Conservation (phyloP, 2,888 invertebrate species). For the Dione vanillae region DNA sequence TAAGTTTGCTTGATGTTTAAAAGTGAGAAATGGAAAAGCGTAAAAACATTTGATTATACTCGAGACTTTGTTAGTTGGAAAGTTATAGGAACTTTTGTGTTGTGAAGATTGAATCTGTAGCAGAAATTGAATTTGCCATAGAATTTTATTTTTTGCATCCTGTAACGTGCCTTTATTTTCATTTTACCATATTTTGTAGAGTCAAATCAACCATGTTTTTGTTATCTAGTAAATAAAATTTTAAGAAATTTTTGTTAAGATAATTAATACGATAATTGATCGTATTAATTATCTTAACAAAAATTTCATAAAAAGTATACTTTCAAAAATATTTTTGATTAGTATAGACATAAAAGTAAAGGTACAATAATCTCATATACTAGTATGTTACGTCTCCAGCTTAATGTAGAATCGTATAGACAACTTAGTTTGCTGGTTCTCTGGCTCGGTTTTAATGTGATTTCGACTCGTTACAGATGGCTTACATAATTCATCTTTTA, state of each 20-base stretch:
- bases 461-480: no score
- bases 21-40: background rate
- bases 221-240: no score
- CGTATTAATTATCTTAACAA: background rate
- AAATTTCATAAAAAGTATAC: background rate
- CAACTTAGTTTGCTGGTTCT: no score
- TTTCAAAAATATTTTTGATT: no score
- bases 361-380: no score
- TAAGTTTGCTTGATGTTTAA: background rate
- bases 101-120: background rate
- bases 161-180: background rate
- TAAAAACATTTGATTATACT: background rate
- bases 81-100: background rate
- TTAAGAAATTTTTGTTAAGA: no score
- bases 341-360: no score
- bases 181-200: background rate
- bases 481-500: no score
- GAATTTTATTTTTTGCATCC: background rate
- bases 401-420: no score
- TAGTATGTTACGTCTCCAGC: no score
- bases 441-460: no score
- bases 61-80: background rate
- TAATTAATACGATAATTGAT: no score
- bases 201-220: background rate
- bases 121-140: background rate